Evolutionary conservation across 2,888 invertebrate species (phyloP).

Genomic region (Xestia ashworthii): DNA sequence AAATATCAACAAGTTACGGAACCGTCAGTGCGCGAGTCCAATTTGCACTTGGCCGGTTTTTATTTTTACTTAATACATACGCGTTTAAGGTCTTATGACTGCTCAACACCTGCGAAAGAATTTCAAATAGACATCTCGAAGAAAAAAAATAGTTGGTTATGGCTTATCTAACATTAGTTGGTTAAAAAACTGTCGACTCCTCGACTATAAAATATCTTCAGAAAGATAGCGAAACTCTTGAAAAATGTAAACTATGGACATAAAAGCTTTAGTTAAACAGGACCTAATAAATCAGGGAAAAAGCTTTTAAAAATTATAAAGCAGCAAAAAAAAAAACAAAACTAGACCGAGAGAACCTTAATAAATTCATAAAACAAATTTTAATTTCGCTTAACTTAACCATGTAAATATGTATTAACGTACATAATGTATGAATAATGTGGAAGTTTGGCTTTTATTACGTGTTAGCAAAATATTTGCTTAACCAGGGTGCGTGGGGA

Average conservation of each 20-base stretch:
- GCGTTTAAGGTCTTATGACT: background rate
- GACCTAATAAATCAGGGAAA: background rate
- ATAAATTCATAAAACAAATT: slow-evolving; percentile 20
- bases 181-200: background rate
- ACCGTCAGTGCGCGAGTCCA: too few relatives aligned
- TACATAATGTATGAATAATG: slow-evolving; percentile 29
- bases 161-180: background rate
- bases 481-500: slow-evolving; percentile 33
- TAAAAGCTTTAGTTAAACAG: background rate
- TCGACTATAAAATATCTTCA: background rate
- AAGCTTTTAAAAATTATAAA: slow-evolving; percentile 3
- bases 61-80: slow-evolving; percentile 1
- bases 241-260: background rate
- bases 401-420: slow-evolving; percentile 38
- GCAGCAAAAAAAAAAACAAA: background rate
- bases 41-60: too few relatives aligned
- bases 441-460: slow-evolving; percentile 52
- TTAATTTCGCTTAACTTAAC: slow-evolving; percentile 34
- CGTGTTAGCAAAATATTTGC: slow-evolving; percentile 61
- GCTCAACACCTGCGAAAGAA: background rate
- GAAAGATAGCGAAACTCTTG: background rate
- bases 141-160: background rate
- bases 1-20: too few relatives aligned
- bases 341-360: background rate
- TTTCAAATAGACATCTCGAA: background rate